A percentile compares a stretch with the other conserved stretches of the same genome.
Evolutionary conservation across 2,113 vertebrate species (phyloP).

Genomic region (Gallinago jamesoni): DNA sequence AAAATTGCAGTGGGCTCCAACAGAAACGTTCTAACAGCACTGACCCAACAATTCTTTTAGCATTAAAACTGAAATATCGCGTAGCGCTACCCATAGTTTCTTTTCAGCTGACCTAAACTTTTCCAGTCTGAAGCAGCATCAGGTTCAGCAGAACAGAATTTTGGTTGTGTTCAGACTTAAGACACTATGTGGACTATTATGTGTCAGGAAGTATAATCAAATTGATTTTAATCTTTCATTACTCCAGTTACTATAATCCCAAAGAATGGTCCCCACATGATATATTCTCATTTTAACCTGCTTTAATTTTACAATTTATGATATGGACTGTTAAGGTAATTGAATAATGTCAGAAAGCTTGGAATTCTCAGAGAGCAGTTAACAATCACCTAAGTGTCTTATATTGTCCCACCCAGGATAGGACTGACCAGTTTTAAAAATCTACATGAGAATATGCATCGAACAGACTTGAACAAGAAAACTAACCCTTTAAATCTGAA

Average conservation of each 20-base stretch:
- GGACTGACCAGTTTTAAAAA: background rate
- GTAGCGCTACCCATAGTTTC: background rate
- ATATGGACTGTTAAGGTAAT: background rate
- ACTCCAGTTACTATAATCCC: background rate
- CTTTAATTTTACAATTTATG: constrained; percentile 15
- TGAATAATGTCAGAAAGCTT: background rate
- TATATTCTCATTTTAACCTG: background rate
- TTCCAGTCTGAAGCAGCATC: background rate
- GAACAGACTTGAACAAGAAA: background rate
- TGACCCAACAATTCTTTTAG: background rate
- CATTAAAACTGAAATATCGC: background rate
- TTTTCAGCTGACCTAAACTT: background rate
- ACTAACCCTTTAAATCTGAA: background rate
- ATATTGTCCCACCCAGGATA: background rate
- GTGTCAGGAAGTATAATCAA: background rate
- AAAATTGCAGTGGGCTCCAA: background rate
- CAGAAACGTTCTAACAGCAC: background rate
- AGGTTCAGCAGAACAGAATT: background rate
- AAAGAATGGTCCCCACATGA: background rate
- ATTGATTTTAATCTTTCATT: background rate
- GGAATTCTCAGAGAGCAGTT: background rate
- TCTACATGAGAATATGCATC: background rate
- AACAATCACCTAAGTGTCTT: background rate
- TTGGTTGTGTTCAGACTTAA: background rate
- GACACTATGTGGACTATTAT: background rate